Evolutionary conservation across 2,888 invertebrate genomes (phyloP).

Genomic region (Druceiella hillmani): DNA sequence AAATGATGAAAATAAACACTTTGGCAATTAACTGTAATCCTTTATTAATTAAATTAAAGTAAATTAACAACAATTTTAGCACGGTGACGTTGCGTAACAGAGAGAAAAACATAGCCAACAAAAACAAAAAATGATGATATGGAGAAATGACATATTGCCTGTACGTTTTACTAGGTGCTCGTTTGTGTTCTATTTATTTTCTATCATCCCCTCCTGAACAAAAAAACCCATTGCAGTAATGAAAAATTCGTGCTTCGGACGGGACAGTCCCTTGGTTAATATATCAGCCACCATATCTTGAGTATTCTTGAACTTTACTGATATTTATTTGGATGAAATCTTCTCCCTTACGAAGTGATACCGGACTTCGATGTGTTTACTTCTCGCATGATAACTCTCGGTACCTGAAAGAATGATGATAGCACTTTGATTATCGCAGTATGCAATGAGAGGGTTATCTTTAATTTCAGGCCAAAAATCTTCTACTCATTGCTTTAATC

Average conservation of each 20-base stretch:
- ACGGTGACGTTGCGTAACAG: no score
- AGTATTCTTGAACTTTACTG: constrained; percentile 18
- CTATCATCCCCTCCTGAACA: constrained; percentile 16
- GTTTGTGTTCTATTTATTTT: no score
- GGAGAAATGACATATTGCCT: no score
- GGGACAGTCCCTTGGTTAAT: constrained; percentile 19
- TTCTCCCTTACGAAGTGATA: constrained; percentile 22
- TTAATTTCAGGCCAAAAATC: constrained; percentile 12
- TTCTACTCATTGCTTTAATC: constrained; percentile 17
- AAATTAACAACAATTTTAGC: no score
- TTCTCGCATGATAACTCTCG: constrained; percentile 19
- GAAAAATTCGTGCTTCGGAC: constrained; percentile 18
- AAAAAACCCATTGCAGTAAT: constrained; percentile 14
- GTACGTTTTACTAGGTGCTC: no score
- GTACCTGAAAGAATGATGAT: constrained; percentile 24
- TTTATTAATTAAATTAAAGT: no score
- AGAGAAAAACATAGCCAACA: no score
- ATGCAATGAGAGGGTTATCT: constrained; percentile 17
- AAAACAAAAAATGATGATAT: no score
- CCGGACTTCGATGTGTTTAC: constrained; percentile 23
- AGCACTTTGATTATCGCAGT: constrained; percentile 24
- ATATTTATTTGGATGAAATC: constrained; percentile 17
- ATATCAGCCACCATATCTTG: constrained; percentile 20
- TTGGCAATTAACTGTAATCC: no score
- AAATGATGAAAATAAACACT: no score